phyloP scores from a whole-genome alignment of 2,797 vertebrate genomes.

The Epinephelus coioides region DNA sequence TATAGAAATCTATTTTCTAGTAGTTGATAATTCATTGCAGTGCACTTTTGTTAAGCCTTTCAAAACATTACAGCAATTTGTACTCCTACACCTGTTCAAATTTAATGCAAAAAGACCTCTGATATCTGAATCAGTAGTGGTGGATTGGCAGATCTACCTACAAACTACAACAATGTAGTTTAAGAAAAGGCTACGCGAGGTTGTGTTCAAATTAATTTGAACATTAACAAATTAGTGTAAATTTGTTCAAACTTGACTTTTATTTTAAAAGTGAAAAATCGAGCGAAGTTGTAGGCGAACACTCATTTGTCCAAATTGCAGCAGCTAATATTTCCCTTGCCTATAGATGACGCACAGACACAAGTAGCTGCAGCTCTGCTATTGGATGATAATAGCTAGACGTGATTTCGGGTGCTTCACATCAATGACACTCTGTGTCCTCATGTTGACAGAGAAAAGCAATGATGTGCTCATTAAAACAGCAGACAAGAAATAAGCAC shows the following conservation, averaged over 20 bases:
- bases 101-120: too few relatives aligned
- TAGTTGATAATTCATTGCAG: too few relatives aligned
- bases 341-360: not conserved
- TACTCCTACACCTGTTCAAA: too few relatives aligned
- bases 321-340: not conserved
- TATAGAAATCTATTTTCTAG: too few relatives aligned
- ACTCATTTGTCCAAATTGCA: not conserved
- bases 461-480: conserved; percentile 28
- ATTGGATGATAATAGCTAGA: conserved; percentile 21
- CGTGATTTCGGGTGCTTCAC: conserved; percentile 18
- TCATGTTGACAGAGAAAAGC: conserved; percentile 25
- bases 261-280: not conserved
- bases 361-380: not conserved
- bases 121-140: too few relatives aligned
- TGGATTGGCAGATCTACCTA: too few relatives aligned
- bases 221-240: not conserved
- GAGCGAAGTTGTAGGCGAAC: not conserved
- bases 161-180: not conserved
- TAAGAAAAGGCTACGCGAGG: not conserved
- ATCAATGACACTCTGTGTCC: conserved; percentile 6
- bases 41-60: too few relatives aligned
- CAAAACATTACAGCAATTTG: not conserved
- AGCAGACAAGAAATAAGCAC: conserved; percentile 34
- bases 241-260: not conserved
- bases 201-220: too few relatives aligned